Base-by-base conservation (phyloP, 1,140 invertebrate genomes). In the Scylla paramamosain region DNA sequence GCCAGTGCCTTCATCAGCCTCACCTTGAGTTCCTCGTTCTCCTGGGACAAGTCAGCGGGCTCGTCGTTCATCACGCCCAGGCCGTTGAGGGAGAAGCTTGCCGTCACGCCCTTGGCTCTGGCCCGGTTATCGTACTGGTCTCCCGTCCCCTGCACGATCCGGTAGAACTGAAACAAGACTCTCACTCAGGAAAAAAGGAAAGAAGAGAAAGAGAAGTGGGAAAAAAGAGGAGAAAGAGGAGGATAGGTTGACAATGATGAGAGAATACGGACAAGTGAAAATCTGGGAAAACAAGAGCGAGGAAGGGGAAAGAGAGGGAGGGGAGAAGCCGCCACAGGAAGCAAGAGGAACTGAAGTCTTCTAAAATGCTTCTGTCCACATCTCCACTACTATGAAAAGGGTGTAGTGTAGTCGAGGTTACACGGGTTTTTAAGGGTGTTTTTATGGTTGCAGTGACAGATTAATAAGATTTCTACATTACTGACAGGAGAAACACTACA, bases 1-100 rank as follows among this genome's bases (percentile, higher is more conserved):
- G 20, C 12, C 31, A 84, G 83, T 28, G 48, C 48, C 46, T 29
- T 31, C 20, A 8, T 4, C 93, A 8, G 10, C 77, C 67, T 93
- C 97, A 98, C 98, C 97, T 99, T 99, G 0, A 99, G 97, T 97
- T 99, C 98, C 96, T 99, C 98, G 96, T 99, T 99, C 97, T 99
- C 98, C 97, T 99, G 98, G 96, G 98, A 98, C 16, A 99, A 97
- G 97, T 99, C 98, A 0, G 98, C 98, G 1, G 98, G 98, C 96
- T 99, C 98, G 95, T 99, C 98, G 48, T 98, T 97, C 12, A 98
- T 97, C 6, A 98, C 97, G 0, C 98, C 98, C 46, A 99, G 98
- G 0, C 98, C 98, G 96, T 99, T 99, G 14, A 98, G 97, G 0
- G 98, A 98, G 96, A 98, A 98, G 4, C 98, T 98, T 0, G 98